Conservation (phyloP, 2,888 invertebrate species). For the Graphium colonna region DNA sequence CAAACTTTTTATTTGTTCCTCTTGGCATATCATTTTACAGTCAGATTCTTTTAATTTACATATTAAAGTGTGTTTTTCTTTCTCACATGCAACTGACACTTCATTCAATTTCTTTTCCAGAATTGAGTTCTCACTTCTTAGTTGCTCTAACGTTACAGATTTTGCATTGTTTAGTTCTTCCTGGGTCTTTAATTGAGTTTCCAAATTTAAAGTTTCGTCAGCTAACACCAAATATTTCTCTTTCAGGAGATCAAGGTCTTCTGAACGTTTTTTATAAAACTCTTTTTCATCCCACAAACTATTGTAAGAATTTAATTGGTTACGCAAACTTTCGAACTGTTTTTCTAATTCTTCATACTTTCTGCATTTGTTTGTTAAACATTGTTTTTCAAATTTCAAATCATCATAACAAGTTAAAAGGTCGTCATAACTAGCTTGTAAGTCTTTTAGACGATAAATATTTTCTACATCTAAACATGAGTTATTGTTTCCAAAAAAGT, state of each 20-base stretch:
- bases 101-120: slow-evolving; percentile 60
- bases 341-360: slow-evolving; percentile 57
- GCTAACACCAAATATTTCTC: slow-evolving; percentile 59
- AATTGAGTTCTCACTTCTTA: slow-evolving; percentile 52
- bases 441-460: slow-evolving; percentile 54
- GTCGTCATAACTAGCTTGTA: slow-evolving; percentile 63
- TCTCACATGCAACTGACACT: slow-evolving; percentile 51
- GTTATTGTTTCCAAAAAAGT: slow-evolving; percentile 27
- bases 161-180: slow-evolving; percentile 61
- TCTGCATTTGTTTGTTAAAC: slow-evolving; percentile 45
- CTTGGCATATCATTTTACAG: slow-evolving; percentile 77
- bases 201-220: slow-evolving; percentile 62
- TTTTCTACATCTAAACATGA: slow-evolving; percentile 57
- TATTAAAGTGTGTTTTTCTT: slow-evolving; percentile 68
- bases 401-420: slow-evolving; percentile 59
- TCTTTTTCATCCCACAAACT: slow-evolving; percentile 67
- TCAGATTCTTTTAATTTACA: slow-evolving; percentile 77
- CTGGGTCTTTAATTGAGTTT: slow-evolving; percentile 62
- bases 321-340: slow-evolving; percentile 50
- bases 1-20: slow-evolving; percentile 77
- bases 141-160: slow-evolving; percentile 49
- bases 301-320: slow-evolving; percentile 58
- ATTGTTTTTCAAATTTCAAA: slow-evolving; percentile 58
- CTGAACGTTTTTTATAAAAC: slow-evolving; percentile 58
- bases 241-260: slow-evolving; percentile 58